Evolutionary conservation across 2,888 invertebrate species (phyloP).

Genomic region (Xanthorhoe designata): DNA sequence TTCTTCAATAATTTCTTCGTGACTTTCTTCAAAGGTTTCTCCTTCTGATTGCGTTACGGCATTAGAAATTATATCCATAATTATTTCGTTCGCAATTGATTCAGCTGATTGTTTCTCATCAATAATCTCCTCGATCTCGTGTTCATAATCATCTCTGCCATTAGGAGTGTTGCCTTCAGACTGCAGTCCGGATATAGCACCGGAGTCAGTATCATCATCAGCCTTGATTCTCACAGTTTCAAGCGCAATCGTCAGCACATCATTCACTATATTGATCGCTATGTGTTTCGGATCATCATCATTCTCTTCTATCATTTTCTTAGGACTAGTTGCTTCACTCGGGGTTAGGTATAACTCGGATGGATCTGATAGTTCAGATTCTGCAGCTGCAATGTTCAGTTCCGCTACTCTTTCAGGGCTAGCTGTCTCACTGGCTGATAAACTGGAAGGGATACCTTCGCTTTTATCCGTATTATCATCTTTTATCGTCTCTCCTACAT

Average conservation of each 20-base stretch:
- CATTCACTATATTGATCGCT: slow-evolving; percentile 79
- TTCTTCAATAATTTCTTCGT: slow-evolving; percentile 40
- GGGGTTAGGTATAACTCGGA: slow-evolving; percentile 89
- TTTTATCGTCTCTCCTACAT: slow-evolving; percentile 75
- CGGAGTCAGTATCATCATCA: slow-evolving; percentile 80
- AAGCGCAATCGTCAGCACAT: slow-evolving; percentile 77
- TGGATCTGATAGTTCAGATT: slow-evolving; percentile 88
- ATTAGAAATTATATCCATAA: slow-evolving; percentile 67
- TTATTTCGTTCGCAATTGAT: slow-evolving; percentile 68
- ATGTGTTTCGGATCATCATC: slow-evolving; percentile 74
- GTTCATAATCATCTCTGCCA: slow-evolving; percentile 76
- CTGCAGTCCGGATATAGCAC: slow-evolving; percentile 76
- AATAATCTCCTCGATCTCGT: slow-evolving; percentile 73
- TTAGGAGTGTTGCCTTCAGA: slow-evolving; percentile 81
- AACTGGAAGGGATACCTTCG: slow-evolving; percentile 79
- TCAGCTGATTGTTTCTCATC: slow-evolving; percentile 69
- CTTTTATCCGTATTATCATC: slow-evolving; percentile 80
- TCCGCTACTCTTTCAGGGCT: slow-evolving; percentile 78
- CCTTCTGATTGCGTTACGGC: slow-evolving; percentile 61
- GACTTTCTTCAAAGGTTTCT: slow-evolving; percentile 35
- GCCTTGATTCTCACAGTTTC: slow-evolving; percentile 76
- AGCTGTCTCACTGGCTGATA: slow-evolving; percentile 79
- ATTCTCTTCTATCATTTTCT: slow-evolving; percentile 67
- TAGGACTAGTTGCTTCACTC: slow-evolving; percentile 86
- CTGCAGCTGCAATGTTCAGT: slow-evolving; percentile 73